Evolutionary conservation across 2,113 vertebrate genomes (phyloP).

Genomic region (Stomatorhinus ivindoensis): DNA sequence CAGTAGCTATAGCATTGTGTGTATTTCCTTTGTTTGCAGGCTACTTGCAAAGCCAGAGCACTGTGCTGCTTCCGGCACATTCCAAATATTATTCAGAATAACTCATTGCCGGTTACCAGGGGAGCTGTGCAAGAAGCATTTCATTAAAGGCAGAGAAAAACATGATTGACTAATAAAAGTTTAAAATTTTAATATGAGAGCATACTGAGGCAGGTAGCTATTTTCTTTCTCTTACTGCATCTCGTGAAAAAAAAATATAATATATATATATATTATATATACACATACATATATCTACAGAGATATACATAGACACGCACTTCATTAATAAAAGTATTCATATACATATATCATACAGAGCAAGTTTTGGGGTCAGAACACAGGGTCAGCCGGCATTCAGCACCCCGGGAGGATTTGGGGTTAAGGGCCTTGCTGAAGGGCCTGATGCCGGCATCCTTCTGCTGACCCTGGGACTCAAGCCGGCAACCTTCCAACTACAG

Average conservation of each 20-base stretch:
- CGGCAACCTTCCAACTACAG: background rate
- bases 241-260: background rate
- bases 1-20: background rate
- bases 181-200: constrained; percentile 21
- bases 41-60: background rate
- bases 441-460: background rate
- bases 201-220: constrained; percentile 17
- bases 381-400: background rate
- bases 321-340: background rate
- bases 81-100: constrained; percentile 7
- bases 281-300: background rate
- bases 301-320: background rate
- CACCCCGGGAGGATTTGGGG: background rate
- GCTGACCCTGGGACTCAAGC: background rate
- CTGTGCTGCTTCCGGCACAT: background rate
- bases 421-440: background rate
- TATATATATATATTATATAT: no score
- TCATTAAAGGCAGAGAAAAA: constrained; percentile 24
- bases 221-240: background rate
- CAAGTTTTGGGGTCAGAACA: background rate
- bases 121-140: constrained; percentile 19
- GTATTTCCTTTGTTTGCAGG: background rate
- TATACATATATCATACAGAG: background rate
- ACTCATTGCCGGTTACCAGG: constrained; percentile 3
- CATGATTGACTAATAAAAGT: constrained; percentile 26